Conservation (phyloP, 2,113 vertebrate species). For the Leuciscus idus region DNA sequence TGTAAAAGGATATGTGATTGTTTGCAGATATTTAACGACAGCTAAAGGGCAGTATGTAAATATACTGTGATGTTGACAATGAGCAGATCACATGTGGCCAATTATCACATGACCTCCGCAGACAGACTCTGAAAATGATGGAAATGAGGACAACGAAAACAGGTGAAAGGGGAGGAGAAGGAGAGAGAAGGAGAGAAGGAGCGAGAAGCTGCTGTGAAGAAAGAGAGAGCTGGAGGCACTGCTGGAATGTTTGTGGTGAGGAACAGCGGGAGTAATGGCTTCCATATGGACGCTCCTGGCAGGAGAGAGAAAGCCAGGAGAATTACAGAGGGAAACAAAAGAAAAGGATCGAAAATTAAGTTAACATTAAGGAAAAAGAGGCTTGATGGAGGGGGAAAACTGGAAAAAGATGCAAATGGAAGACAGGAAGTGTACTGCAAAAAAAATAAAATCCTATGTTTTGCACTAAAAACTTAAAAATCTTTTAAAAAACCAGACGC, state of each 20-base stretch:
- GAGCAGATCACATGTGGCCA: slow-evolving; percentile 42
- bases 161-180: slow-evolving; percentile 59
- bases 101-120: slow-evolving; percentile 49
- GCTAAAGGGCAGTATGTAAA: slow-evolving; percentile 26
- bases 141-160: slow-evolving; percentile 45
- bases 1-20: slow-evolving; percentile 30
- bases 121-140: slow-evolving; percentile 49
- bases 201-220: slow-evolving; percentile 55
- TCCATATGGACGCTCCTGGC: slow-evolving; percentile 56
- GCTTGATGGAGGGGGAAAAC: slow-evolving; percentile 45
- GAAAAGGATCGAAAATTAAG: slow-evolving; percentile 39
- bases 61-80: slow-evolving; percentile 5
- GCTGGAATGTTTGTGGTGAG: slow-evolving; percentile 54
- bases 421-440: not conserved
- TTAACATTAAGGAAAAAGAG: slow-evolving; percentile 41
- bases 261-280: slow-evolving; percentile 55
- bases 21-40: slow-evolving; percentile 44
- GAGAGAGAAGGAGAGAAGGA: slow-evolving; percentile 11
- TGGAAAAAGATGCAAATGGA: slow-evolving; percentile 20
- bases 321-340: slow-evolving; percentile 27
- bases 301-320: slow-evolving; percentile 31
- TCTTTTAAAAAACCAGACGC: too few species aligned
- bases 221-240: slow-evolving; percentile 55
- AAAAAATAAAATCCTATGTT: not conserved
- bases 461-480: too few species aligned